Base-by-base conservation (phyloP, 2,113 vertebrate genomes). In the Tapirus terrestris region DNA sequence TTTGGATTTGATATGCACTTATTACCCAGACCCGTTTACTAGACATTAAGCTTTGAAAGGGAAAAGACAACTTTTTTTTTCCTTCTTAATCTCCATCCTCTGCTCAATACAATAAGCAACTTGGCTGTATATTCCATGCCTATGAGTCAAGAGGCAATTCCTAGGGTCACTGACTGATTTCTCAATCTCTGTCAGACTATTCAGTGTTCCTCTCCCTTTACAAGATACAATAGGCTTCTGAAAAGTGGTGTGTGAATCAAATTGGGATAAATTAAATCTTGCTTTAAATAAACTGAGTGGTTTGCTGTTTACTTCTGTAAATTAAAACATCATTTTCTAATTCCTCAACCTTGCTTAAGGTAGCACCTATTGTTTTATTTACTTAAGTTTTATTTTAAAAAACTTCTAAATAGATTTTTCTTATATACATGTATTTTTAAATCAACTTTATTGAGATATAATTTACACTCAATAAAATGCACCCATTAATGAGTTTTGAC, bases 151-250 rank as follows among this genome's bases (percentile, higher is more conserved):
- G 53, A 85, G 20, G 33, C 60, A 91, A 89, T 85, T 93, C 3
- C 45, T 68, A 63, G 39, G 67, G 48, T 91, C 72, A 94, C 14
- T 97, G 56, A 86, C 14, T 97, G 56, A 86, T 79, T 92, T 90
- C 11, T 82, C 16, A 53, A 48, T 65, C 36, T 73, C 17, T 65
- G 21, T 13, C 2, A 77, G 48, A 65, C 36, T 81, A 85, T 31
- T 77, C 45, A 48, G 8, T 92, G 8, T 88, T 95, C 33, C 48
- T 88, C 2, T 88, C 45, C 29, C 25, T 87, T 86, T 87, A 70
- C 3, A 82, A 39, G n/a, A 76, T 56, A 56, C 39, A 67, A 13
- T 53, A 82, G 20, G 3, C 27, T 91, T 68, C 29, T 36, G 18
- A 33, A 95, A 76, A 90, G 65, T 60, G 6, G 1, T 80, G 29